Base-by-base conservation (phyloP, 1,140 invertebrate genomes). In the Drosophila sp. region DNA sequence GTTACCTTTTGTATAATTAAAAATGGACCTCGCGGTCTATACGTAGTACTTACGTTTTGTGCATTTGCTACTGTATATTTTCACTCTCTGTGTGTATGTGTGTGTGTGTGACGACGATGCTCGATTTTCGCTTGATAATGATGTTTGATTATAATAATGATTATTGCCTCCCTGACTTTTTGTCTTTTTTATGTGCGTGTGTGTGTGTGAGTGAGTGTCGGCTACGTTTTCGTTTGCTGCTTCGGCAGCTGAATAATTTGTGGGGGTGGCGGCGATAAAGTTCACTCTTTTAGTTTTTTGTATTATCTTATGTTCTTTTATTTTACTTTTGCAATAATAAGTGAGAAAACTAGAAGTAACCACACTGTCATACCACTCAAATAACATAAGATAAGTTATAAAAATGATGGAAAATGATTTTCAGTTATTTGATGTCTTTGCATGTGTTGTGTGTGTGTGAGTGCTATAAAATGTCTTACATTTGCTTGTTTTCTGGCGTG, bases 1-100 rank as follows among this genome's bases (percentile, higher is more conserved):
- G 46, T 53, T 70, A 76, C 73, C 54, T 78, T 67, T 81, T 59
- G 66, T 81, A 74, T 72, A 84, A 83, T 80, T 83, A 84, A 80
- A 84, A 80, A 83, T 83, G 80, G 72, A 84, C 62, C 66, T 76
- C 46, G 53, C 57, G 63, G 46, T 64, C 25, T 71, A 43, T 61
- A 56, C 63, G 1, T 21, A 21, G 4, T 21, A 21, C 4, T 45
- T 41, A 46, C 36, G 50, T 32, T 54, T 46, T 64, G 64, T 83
- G 67, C 45, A 62, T 56, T 71, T 71, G 67, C 27, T 29, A 50
- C 41, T 57, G 61, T 59, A 13, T 64, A 18, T 38, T 14, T 51
- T 32, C 32, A 25, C 5, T 34, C 48, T 58, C 50, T 43, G 53
- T 61, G 40, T 78, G 54, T 14, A 40, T 48, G 61, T 18, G 58